Evolutionary conservation across 2,888 invertebrate species (phyloP), one percentile per base, ranked within the genome.

Genomic region (Phaedon cochleariae): DNA sequence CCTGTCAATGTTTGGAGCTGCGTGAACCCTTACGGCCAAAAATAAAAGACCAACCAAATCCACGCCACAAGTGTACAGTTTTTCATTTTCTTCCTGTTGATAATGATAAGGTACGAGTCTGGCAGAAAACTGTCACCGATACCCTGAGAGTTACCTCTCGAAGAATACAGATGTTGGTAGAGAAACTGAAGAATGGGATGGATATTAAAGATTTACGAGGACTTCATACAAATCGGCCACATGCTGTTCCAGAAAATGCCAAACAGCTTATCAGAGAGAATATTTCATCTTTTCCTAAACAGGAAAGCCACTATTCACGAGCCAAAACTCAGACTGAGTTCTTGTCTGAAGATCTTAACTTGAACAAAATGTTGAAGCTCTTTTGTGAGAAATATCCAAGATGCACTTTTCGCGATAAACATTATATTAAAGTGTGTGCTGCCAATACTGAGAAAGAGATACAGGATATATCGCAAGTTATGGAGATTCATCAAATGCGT

Each of bases 291-390:
- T 26, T 26, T 26, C 26, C 26, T 26, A 7, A 26, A 26, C 26
- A 26, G 26, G 26, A 26, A 26, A 26, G 26, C 26, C 26, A 26
- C 4, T 26, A 26, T 26, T 26, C 26, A 26, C 26, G 26, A 26
- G 26, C 26, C 26, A 26, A 26, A 26, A 53, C 59, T 76, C 83
- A 5, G 88, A 86, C 62, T 87, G 86, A 57, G 75, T 65, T 67
- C 77, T 77, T 22, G 70, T 72, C n/a, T 73, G 26, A 26, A 26
- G 26, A 26, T 26, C 26, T 26, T 26, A 26, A 26, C 26, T 26
- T 26, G 26, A 26, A 26, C 26, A 26, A 26, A 26, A 26, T 26
- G 26, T 26, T 5, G 3, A 26, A 26, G 26, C 26, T 26, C 26
- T 26, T 7, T 26, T 26, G 26, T 26, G 26, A 26, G 26, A 26